These are phyloP conservation scores for Trichogramma pretiosum DNA, from an alignment of 1,140 invertebrate genomes.

Conservation along the genomic window DNA sequence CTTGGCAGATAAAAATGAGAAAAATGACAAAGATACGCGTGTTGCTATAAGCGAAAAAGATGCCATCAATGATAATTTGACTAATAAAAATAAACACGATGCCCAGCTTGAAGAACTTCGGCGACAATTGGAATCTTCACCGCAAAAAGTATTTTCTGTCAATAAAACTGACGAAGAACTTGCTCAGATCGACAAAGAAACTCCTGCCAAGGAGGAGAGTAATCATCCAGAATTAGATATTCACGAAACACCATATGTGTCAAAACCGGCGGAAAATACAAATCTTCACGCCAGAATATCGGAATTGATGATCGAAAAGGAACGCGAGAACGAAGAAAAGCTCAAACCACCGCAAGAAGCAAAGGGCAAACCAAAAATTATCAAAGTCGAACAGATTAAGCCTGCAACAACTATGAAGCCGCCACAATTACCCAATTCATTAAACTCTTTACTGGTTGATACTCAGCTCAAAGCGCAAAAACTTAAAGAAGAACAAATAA, in stretches of 20 bases:
- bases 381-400: background rate
- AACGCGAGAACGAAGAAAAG: background rate
- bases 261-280: constrained; percentile 1
- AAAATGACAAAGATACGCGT: background rate
- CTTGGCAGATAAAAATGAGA: background rate
- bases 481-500: background rate
- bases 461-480: background rate
- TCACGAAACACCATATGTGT: constrained; percentile 5
- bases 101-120: too few species aligned
- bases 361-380: background rate
- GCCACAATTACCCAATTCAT: background rate
- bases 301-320: constrained; percentile 6
- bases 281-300: constrained; percentile 7
- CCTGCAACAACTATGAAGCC: background rate
- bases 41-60: background rate
- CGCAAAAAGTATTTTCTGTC: constrained; percentile 4
- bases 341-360: background rate
- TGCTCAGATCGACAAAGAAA: background rate
- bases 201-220: constrained; percentile 6
- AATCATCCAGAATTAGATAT: background rate
- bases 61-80: too few species aligned
- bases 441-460: background rate
- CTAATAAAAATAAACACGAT: too few species aligned
- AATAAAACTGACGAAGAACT: constrained; percentile 5
- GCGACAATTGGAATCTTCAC: background rate